Evolutionary conservation across 2,113 vertebrate species (phyloP), one percentile per base, ranked within the genome.

Genomic region (Lota lota): DNA sequence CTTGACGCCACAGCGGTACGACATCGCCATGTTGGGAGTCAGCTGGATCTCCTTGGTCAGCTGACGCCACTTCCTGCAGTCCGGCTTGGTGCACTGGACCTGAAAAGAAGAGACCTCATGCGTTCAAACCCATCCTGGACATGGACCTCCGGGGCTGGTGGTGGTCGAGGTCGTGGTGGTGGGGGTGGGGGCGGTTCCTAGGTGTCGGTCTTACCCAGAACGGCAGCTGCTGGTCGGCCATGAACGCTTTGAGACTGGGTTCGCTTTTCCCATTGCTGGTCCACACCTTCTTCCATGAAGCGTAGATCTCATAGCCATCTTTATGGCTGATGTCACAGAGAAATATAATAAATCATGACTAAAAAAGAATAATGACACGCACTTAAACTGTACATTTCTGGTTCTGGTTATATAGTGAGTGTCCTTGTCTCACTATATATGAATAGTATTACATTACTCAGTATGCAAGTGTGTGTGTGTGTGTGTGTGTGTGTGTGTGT

Each of bases 251-350:
- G 15, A 96, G 94, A 80, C 96, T 99, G 15, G 97, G 97, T 78
- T 99, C 97, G 36, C 94, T 98, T 91, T 99, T 99, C 20, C 97
- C 97, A 40, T 99, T 99, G 74, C 94, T 95, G 3, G 96, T 99
- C 97, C 97, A 99, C 76, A 95, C 91, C 78, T 94, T 95, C 88
- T 98, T 99, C 97, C 97, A 99, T 0, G 91, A 85, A 24, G 91
- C 92, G 1, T 95, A 99, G 64, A 89, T 96, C 70, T 98, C 97
- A 76, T 98, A 99, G 60, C 97, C 97, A 65, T 98, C 97, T 89
- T 99, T 99, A 88, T 99, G 97, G 87, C 97, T 99, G 76, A 60
- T 65, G 68, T 5, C n/a, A 36, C 69, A 63, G 4, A 21, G 67
- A 77, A 69, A 21, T 12, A 67, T 62, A 76, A 70, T 15, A 67